Conservation (phyloP, 2,797 vertebrate species). For the Anguilla obscura region DNA sequence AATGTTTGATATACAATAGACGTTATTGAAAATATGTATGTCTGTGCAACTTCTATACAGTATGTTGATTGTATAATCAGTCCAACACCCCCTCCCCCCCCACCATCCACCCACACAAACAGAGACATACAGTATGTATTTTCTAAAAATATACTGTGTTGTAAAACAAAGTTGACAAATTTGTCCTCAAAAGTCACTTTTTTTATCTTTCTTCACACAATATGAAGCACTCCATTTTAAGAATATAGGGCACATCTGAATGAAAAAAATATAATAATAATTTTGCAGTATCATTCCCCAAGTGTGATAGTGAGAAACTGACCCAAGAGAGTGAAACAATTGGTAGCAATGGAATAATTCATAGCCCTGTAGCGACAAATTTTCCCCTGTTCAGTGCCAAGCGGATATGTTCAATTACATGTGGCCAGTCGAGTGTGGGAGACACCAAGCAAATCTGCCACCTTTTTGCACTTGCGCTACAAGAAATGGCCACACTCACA, state of each 20-base stretch:
- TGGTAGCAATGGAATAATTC: constrained; percentile 20
- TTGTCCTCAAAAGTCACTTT: constrained; percentile 1
- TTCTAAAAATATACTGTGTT: background rate
- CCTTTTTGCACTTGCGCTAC: background rate
- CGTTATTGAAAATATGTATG: no score
- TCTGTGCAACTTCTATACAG: no score
- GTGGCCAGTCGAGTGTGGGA: constrained; percentile 8
- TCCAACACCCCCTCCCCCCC: background rate
- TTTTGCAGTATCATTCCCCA: constrained; percentile 39
- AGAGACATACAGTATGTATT: background rate
- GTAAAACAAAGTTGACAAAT: constrained; percentile 26
- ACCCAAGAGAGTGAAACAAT: constrained; percentile 31
- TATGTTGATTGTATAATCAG: background rate
- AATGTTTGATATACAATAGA: no score
- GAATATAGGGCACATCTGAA: constrained; percentile 43
- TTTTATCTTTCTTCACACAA: constrained; percentile 12
- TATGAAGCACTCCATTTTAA: constrained; percentile 34
- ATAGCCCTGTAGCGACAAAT: background rate
- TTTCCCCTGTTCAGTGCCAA: constrained; percentile 26
- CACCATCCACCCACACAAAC: background rate
- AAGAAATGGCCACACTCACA: background rate
- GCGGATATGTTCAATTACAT: constrained; percentile 35
- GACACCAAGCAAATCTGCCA: background rate
- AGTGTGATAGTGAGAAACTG: constrained; percentile 21
- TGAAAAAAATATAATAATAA: constrained; percentile 36